Percentiles rank a stretch among this genome's conserved stretches.
phyloP scores from a whole-genome alignment of 2,888 invertebrate genomes.

The Cephus runcator region DNA sequence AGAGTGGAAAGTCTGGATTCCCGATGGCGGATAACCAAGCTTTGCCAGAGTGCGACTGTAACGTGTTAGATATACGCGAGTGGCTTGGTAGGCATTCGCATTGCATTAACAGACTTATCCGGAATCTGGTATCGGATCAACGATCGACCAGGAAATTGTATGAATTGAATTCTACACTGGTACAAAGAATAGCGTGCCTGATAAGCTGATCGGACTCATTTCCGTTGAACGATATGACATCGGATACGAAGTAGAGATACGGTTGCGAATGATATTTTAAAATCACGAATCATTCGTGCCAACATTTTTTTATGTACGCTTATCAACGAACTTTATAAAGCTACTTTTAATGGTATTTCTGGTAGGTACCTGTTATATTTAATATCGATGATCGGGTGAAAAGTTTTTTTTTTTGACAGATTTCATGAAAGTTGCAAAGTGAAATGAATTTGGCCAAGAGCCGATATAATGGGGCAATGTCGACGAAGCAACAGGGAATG shows the following conservation, averaged over 20 bases:
- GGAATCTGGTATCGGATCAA: background rate
- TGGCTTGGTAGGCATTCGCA: background rate
- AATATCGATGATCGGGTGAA: background rate
- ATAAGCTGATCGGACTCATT: background rate
- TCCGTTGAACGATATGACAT: background rate
- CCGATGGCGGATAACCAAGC: background rate
- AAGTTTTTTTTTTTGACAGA: background rate
- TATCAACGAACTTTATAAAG: background rate
- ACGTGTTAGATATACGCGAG: background rate
- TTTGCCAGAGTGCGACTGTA: background rate
- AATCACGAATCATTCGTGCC: background rate
- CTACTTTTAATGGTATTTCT: background rate
- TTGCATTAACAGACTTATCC: slow-evolving; percentile 5
- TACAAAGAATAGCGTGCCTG: background rate
- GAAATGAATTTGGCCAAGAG: background rate
- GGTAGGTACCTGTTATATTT: background rate
- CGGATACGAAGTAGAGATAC: background rate
- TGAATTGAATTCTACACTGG: slow-evolving; percentile 37
- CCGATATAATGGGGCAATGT: slow-evolving; percentile 25
- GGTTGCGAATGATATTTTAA: background rate
- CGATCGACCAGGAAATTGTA: slow-evolving; percentile 45
- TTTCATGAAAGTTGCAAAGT: background rate
- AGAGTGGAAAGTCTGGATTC: background rate
- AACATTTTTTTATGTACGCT: background rate
- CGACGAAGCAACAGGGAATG: slow-evolving; percentile 24